Conservation (phyloP, 2,113 vertebrate genomes). For the Ammodytes marinus region DNA sequence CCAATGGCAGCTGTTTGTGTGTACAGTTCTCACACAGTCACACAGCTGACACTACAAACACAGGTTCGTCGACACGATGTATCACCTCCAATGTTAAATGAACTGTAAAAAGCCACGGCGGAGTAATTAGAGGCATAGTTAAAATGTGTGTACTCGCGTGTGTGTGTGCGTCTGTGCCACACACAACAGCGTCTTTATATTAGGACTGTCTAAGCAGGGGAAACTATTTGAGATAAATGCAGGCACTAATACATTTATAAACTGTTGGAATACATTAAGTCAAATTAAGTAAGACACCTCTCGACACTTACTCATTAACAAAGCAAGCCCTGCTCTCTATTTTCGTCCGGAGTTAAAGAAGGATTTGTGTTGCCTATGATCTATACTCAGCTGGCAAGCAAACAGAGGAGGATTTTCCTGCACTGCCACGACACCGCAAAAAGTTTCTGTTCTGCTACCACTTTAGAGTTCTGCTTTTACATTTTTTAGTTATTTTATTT, state of each 20-base stretch:
- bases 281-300: constrained; percentile 6
- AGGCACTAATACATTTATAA: not conserved
- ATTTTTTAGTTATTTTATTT: not conserved
- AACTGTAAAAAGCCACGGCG: constrained; percentile 49
- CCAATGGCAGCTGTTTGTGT: constrained; percentile 59
- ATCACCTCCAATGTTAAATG: constrained; percentile 62
- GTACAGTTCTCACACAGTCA: constrained; percentile 18
- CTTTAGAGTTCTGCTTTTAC: not conserved
- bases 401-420: not conserved
- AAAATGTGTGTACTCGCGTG: not conserved
- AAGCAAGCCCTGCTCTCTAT: constrained; percentile 10
- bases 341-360: constrained; percentile 35
- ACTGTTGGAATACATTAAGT: not conserved
- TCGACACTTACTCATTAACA: not conserved
- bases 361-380: constrained; percentile 49
- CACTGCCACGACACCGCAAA: constrained; percentile 16
- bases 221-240: constrained; percentile 17
- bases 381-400: not conserved
- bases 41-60: constrained; percentile 30
- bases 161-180: not conserved
- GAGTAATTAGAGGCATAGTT: constrained; percentile 54
- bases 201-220: constrained; percentile 10
- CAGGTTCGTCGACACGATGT: constrained; percentile 58
- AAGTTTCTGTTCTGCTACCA: not conserved
- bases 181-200: constrained; percentile 8